A percentile compares a stretch with the other conserved stretches of the same genome.
phyloP scores from a whole-genome alignment of 2,113 vertebrate genomes.

The Apistogramma diplotaenia region DNA sequence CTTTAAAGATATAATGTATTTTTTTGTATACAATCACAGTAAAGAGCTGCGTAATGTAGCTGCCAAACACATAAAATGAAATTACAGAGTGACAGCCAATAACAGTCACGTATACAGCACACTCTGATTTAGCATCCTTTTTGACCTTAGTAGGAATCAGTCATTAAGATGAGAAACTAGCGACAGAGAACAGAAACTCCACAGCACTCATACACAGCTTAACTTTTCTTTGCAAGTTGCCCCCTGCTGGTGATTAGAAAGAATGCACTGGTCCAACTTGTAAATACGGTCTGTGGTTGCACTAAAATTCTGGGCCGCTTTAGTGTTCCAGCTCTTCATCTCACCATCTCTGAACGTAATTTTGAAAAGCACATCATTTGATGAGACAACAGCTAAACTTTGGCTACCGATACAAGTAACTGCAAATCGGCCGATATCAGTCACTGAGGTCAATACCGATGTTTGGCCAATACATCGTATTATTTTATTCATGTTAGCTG shows the following conservation, averaged over 20 bases:
- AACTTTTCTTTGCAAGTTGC: background rate
- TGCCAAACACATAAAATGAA: too few species aligned
- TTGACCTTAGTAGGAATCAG: background rate
- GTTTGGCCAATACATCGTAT: background rate
- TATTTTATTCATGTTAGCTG: background rate
- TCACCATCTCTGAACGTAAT: background rate
- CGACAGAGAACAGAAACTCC: background rate
- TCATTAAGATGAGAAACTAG: background rate
- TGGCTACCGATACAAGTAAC: background rate
- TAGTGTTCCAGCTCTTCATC: background rate
- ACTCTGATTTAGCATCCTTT: background rate
- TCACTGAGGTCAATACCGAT: background rate
- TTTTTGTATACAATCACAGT: background rate
- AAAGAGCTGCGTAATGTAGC: background rate
- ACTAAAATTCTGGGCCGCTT: background rate
- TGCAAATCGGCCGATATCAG: background rate
- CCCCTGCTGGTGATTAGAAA: background rate
- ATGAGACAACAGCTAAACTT: background rate
- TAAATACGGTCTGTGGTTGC: background rate
- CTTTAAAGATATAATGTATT: background rate
- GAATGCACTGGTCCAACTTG: background rate
- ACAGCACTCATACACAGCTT: background rate
- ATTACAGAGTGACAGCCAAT: too few species aligned
- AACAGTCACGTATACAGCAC: too few species aligned
- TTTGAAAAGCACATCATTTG: background rate